Evolutionary conservation across 2,888 invertebrate genomes (phyloP), one percentile per base, ranked within the genome.

Genomic region (Agrotis puta): DNA sequence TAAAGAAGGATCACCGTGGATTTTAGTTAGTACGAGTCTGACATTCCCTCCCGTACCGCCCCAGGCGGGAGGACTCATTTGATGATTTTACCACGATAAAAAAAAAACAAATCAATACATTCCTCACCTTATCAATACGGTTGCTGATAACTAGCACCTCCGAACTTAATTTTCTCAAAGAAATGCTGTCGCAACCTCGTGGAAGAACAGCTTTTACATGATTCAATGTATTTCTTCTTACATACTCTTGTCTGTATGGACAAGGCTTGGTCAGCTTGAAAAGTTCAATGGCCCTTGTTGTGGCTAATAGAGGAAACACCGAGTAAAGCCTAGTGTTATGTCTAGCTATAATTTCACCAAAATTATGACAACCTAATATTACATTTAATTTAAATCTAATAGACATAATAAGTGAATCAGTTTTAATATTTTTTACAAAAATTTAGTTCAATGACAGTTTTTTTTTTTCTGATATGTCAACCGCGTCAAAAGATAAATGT

Each of bases 91-190:
- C 13, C 20, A 22, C 13, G 11, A 16, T 5, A 22, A 18, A 54
- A 50, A 13, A 13, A 48, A 2, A 39, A 11, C 4, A 58, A 59
- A 74, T 47, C 0, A 24, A n/a, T 18, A 7, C 24, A 48, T n/a
- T n/a, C 27, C 62, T 73, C 62, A 79, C 79, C 72, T 64, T 3
- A 33, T 72, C 20, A 7, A 64, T 24, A 47, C 61, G 54, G 54
- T 77, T 79, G n/a, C 22, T 45, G 13, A 50, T 45, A 16, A 18
- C 1, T n/a, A 48, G 39, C 18, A 48, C 18, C 24, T 62, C 14
- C 9, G 20, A 54, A 53, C 22, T 13, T 1, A 57, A 16, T 18
- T 3, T 14, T 16, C 64, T 56, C 51, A 56, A 24, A 20, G 22
- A 2, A 18, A 11, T 14, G 2, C 20, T 16, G 2, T 57, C 27